Evolutionary conservation across 2,888 invertebrate genomes (phyloP).

Genomic region (Flabesymbios commensalis): DNA sequence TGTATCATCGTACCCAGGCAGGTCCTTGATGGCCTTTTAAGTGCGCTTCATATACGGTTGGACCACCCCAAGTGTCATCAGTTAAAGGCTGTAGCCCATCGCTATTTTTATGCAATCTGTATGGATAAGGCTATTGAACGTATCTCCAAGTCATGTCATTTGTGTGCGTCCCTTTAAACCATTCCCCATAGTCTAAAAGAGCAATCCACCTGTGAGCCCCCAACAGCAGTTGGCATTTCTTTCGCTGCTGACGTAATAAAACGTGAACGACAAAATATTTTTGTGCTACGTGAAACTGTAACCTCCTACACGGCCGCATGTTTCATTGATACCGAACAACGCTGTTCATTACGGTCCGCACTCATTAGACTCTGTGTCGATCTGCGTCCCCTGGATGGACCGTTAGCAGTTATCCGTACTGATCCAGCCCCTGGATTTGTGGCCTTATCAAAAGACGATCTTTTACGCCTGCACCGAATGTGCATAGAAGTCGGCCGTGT

Average conservation of each 20-base stretch:
- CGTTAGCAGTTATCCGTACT: conserved; percentile 22
- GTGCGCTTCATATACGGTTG: conserved; percentile 33
- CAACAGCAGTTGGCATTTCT: conserved; percentile 24
- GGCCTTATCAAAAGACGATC: conserved; percentile 24
- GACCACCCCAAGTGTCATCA: conserved; percentile 36
- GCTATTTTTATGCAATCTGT: conserved; percentile 34
- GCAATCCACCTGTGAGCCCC: conserved; percentile 33
- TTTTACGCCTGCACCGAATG: conserved; percentile 20
- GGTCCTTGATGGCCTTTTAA: conserved; percentile 33
- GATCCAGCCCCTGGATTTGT: conserved; percentile 35
- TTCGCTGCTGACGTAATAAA: conserved; percentile 40
- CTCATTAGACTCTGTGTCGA: conserved; percentile 21
- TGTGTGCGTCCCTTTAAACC: conserved; percentile 31
- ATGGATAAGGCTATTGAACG: conserved; percentile 21
- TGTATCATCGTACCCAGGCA: conserved; percentile 33
- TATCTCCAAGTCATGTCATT: conserved; percentile 27
- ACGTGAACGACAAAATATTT: conserved; percentile 31
- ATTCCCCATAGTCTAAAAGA: conserved; percentile 19
- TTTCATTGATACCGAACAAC: conserved; percentile 21
- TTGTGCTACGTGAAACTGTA: conserved; percentile 25
- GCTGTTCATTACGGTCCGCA: conserved; percentile 20
- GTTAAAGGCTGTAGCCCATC: conserved; percentile 27
- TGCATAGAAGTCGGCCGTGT: conserved; percentile 26
- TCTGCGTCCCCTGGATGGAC: conserved; percentile 18
- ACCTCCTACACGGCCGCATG: conserved; percentile 26